A percentile compares a stretch with the other conserved stretches of the same genome.
phyloP scores from a whole-genome alignment of 1,140 invertebrate genomes.

The Thaumatotibia leucotreta region DNA sequence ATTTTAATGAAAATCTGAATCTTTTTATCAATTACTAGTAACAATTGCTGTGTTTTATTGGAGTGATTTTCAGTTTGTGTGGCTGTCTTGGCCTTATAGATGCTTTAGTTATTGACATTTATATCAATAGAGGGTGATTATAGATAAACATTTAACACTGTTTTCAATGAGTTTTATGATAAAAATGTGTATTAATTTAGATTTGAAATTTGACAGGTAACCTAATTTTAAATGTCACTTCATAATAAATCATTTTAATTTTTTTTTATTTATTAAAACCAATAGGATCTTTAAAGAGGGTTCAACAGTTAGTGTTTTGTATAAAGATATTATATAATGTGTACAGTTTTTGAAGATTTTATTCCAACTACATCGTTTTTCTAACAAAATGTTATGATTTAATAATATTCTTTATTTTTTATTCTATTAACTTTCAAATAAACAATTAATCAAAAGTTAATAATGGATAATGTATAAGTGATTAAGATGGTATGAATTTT shows the following conservation, averaged over 20 bases:
- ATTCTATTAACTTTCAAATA: too few relatives aligned
- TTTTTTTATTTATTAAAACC: neutral
- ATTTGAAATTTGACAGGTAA: constrained; percentile 44
- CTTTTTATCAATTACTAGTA: constrained; percentile 29
- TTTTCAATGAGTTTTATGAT: neutral
- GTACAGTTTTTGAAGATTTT: too few relatives aligned
- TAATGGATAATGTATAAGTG: too few relatives aligned
- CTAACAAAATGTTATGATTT: too few relatives aligned
- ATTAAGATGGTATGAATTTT: too few relatives aligned
- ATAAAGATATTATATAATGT: too few relatives aligned
- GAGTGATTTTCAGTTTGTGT: constrained; percentile 14
- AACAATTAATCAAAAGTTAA: too few relatives aligned
- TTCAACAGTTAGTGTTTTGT: too few relatives aligned
- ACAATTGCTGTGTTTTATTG: constrained; percentile 29
- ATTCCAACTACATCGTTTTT: too few relatives aligned
- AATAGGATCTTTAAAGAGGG: too few relatives aligned
- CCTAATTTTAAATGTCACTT: constrained; percentile 38
- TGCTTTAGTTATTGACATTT: constrained; percentile 22
- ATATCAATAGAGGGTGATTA: neutral
- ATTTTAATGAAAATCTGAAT: constrained; percentile 17
- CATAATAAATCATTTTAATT: constrained; percentile 9
- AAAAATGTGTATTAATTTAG: neutral
- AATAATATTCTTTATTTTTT: too few relatives aligned
- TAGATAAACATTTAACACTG: neutral
- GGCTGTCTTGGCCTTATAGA: constrained; percentile 31